Base-by-base conservation (phyloP, 2,888 invertebrate genomes). In the Nephrotoma appendiculata region DNA sequence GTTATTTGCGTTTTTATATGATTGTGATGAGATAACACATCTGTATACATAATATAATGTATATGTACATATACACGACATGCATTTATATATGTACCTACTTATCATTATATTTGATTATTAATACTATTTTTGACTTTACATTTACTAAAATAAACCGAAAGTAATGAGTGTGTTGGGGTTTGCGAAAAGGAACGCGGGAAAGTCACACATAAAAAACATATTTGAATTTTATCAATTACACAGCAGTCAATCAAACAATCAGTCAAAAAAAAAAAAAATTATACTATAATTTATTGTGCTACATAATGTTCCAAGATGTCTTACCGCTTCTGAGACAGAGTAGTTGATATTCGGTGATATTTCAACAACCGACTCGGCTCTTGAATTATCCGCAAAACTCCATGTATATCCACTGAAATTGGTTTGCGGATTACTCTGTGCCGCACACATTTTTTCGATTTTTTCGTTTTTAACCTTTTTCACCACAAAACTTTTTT, bases 321-420 rank as follows among this genome's bases (percentile, higher is more conserved):
- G 71, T 71, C 91, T 92, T 91, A 92, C 92, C 90, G 92, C 90
- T 89, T 92, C 92, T 89, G 91, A 91, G 89, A 92, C 92, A 87
- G 92, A 92, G 88, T 92, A 92, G 89, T 92, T 92, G 88, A 92
- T 91, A 89, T 91, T 92, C 87, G 92, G 91, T 88, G 92, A 91
- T 89, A 92, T 92, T 89, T 92, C 92, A 88, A 92, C 90, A 87
- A 92, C 91, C 87, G 91, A 91, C 89, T 92, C 92, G 88, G 91
- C 89, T 87, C 90, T 90, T 87, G 90, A 90, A 89, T 91, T 92
- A 89, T 91, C 92, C 88, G 92, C 90, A 89, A 92, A 92, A 87
- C 91, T 91, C 92, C 92, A 92, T 88, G 92, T 90, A 88, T 92
- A 92, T 89, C 92, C 92, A 89, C 92, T 92, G 88, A 92, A 92